Evolutionary conservation across 2,797 vertebrate genomes (phyloP).

Genomic region (Scleropages formosus): DNA sequence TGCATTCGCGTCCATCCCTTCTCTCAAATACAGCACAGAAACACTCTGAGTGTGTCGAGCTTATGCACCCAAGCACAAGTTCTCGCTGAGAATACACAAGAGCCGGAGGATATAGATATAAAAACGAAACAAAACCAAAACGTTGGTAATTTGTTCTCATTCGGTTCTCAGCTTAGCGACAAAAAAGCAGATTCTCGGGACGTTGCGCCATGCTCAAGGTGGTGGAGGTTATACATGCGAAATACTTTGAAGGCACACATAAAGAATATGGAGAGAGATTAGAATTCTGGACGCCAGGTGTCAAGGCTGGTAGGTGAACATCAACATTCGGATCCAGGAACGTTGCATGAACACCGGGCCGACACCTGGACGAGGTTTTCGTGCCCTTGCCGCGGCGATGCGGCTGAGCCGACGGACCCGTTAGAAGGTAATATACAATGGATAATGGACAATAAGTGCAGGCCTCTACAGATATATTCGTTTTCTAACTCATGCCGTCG

Average conservation of each 20-base stretch:
- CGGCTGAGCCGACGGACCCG: not conserved
- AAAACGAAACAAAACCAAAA: no score
- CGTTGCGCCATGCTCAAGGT: not conserved
- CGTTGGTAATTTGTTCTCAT: no score
- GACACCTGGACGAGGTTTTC: not conserved
- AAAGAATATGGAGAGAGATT: not conserved
- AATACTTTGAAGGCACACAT: not conserved
- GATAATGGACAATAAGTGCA: not conserved
- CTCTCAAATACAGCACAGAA: no score
- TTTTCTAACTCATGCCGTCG: conserved; percentile 23
- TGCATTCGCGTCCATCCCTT: no score
- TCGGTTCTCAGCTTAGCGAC: no score
- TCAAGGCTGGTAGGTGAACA: conserved; percentile 16
- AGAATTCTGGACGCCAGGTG: conserved; percentile 1
- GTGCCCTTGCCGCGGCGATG: not conserved
- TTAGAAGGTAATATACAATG: conserved; percentile 18
- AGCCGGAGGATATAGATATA: no score
- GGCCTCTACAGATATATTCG: conserved; percentile 16
- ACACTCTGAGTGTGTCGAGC: no score
- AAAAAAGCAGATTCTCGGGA: conserved; percentile 8
- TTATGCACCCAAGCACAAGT: no score
- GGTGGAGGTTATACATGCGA: not conserved
- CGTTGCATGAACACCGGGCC: not conserved
- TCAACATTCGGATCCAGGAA: not conserved
- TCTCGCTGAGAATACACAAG: no score